Evolutionary conservation across 2,797 vertebrate species (phyloP), one percentile per base, ranked within the genome.

Genomic region (Leptatherina wallacei): DNA sequence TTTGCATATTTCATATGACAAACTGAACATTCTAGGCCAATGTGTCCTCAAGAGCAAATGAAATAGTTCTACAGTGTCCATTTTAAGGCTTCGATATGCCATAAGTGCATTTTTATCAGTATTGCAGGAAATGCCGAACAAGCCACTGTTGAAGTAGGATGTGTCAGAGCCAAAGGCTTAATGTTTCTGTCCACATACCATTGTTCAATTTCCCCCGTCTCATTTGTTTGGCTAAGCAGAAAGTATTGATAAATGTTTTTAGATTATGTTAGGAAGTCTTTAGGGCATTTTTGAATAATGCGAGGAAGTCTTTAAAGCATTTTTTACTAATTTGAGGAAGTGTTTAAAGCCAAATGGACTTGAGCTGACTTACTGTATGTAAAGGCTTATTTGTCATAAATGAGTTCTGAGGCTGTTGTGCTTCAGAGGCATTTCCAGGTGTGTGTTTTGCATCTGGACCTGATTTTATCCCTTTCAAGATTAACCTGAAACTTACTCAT

Each of bases 121-220:
- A 47, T 38, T 40, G 20, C 71, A 79, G 85, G 75, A 87, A 89
- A 81, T 87, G 27, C 82, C 80, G 69, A 62, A 80, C 70, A 68
- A 24, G 33, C 61, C 67, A 57, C 59, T 82, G 66, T 24, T 77
- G 57, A 56, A 78, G 56, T 61, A 40, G 61, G 29, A 82, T 69
- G 61, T 69, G 54, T 77, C 67, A 58, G 67, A 68, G 66, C 56
- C 47, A 67, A 70, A 58, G 27, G 12, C 36, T 36, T 56, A 61
- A 76, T 59, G 38, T 61, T 67, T 51, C 35, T 63, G 42, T 56
- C 56, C 47, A 38, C 71, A 71, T 73, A 33, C 51, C 58, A 55
- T 72, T 68, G 52, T 78, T 78, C 70, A 2, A 73, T 88, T 77
- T 64, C 38, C 35, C 30, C n/a, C 11, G 22, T 71, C 51, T 72